Evolutionary conservation across 2,888 invertebrate genomes (phyloP).

Genomic region (Morpho helenor): DNA sequence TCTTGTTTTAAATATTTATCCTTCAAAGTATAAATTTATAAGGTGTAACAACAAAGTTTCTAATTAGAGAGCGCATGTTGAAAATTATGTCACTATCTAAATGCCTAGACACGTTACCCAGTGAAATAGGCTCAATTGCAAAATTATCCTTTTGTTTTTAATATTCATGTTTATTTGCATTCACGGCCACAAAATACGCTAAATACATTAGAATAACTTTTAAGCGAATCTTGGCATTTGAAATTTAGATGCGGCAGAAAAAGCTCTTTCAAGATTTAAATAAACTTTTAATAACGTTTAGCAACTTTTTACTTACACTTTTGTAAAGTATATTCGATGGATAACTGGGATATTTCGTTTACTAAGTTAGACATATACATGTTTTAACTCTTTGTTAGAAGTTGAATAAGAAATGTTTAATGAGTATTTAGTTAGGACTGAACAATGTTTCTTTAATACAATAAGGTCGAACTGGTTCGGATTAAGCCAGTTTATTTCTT

Average conservation of each 20-base stretch:
- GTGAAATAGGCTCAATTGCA: too few species aligned
- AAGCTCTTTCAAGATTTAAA: neutral
- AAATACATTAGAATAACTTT: conserved; percentile 3
- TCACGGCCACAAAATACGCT: neutral
- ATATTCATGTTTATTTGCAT: neutral
- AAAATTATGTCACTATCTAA: too few species aligned
- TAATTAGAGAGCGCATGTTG: too few species aligned
- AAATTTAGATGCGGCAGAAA: neutral
- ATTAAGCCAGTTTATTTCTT: neutral
- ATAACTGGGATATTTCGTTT: conserved; percentile 30
- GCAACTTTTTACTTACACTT: conserved; percentile 1
- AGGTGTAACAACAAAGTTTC: too few species aligned
- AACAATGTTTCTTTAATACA: conserved; percentile 12
- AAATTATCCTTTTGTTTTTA: too few species aligned
- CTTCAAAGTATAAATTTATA: too few species aligned
- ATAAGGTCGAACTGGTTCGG: neutral
- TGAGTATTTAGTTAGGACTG: conserved; percentile 18
- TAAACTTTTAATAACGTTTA: neutral
- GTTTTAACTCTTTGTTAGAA: conserved; percentile 19
- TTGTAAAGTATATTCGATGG: conserved; percentile 1
- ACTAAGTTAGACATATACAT: conserved; percentile 17
- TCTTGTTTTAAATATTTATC: too few species aligned
- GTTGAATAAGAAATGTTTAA: conserved; percentile 23
- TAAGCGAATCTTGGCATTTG: conserved; percentile 2
- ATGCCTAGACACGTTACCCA: too few species aligned